Evolutionary conservation across 2,113 vertebrate genomes (phyloP).

Genomic region (Atlantisia rogersi): DNA sequence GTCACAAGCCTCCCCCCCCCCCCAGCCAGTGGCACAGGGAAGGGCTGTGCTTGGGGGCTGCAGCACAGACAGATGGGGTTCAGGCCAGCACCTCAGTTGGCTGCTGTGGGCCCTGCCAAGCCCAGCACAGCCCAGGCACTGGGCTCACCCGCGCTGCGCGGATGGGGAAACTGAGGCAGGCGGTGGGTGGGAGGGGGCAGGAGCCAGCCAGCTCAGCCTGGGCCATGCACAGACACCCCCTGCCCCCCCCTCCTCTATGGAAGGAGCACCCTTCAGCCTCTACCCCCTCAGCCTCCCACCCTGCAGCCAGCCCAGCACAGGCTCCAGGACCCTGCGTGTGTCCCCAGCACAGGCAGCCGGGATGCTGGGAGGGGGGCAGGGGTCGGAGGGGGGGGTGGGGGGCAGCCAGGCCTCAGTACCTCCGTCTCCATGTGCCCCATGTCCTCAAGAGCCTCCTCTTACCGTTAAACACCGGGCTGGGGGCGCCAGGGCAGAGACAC

Average conservation of each 20-base stretch:
- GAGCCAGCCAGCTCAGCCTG: background rate
- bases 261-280: background rate
- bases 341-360: constrained; percentile 42
- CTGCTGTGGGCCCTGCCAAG: too few relatives aligned
- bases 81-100: fast-evolving
- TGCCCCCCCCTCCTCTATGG: too few relatives aligned
- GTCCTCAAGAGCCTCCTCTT: constrained; percentile 98
- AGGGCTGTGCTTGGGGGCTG: background rate
- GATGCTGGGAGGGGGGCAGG: too few relatives aligned
- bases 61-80: background rate
- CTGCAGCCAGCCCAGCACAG: background rate
- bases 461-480: constrained; percentile 94
- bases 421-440: constrained; percentile 94
- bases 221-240: background rate
- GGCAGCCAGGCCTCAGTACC: constrained; percentile 84
- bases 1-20: too few relatives aligned
- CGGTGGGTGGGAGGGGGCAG: fast-evolving
- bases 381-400: background rate
- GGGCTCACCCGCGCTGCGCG: fast-evolving
- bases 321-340: background rate
- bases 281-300: fast-evolving
- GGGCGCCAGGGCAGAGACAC: constrained; percentile 80
- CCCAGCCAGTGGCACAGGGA: too few relatives aligned
- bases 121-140: background rate
- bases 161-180: background rate